Evolutionary conservation across 1,140 invertebrate genomes (phyloP).

Genomic region (Drosophila punjabiensis): DNA sequence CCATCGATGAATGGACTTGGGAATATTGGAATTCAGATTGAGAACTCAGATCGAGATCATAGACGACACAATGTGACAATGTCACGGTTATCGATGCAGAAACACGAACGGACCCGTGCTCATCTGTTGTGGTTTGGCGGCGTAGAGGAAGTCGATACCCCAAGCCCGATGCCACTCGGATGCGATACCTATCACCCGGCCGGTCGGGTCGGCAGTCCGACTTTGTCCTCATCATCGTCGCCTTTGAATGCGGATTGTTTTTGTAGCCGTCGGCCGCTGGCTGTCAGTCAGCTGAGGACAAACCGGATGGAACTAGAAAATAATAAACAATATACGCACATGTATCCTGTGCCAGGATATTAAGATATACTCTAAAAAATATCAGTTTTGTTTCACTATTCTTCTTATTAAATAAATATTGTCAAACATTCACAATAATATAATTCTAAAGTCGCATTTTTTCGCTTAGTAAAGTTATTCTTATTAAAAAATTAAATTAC

Average conservation of each 20-base stretch:
- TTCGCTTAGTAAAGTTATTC: background rate
- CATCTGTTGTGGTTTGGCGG: constrained; percentile 68
- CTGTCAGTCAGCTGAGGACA: constrained; percentile 64
- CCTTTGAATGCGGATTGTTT: constrained; percentile 53
- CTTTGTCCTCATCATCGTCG: constrained; percentile 45
- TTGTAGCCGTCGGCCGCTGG: constrained; percentile 54
- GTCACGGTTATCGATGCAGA: constrained; percentile 77
- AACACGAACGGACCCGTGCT: constrained; percentile 25
- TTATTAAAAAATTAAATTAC: background rate
- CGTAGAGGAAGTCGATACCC: constrained; percentile 60
- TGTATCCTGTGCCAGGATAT: constrained; percentile 81
- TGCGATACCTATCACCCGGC: constrained; percentile 6
- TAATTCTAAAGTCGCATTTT: background rate
- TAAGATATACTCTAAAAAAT: constrained; percentile 55
- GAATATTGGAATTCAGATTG: constrained; percentile 32
- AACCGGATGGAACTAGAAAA: constrained; percentile 77
- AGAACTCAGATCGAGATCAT: constrained; percentile 59
- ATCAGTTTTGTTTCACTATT: background rate
- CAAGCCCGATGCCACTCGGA: background rate
- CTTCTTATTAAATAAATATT: background rate
- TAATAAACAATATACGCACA: constrained; percentile 75
- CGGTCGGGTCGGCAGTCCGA: constrained; percentile 50
- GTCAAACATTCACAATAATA: background rate
- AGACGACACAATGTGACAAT: constrained; percentile 71
- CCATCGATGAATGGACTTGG: constrained; percentile 14